phyloP scores from a whole-genome alignment of 2,888 invertebrate genomes.

The Philereme transversata region DNA sequence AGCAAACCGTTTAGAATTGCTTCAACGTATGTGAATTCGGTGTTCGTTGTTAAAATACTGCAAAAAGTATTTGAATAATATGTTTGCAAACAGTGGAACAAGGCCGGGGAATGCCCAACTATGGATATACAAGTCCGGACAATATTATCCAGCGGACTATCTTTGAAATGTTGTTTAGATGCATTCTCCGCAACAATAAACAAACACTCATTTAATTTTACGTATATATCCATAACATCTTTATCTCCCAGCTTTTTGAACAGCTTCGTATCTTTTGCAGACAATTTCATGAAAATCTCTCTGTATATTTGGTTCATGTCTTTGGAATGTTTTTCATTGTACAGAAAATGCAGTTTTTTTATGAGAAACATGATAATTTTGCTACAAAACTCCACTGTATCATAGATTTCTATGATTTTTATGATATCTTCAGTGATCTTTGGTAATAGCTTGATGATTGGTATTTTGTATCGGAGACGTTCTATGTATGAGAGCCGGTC shows the following conservation, averaged over 20 bases:
- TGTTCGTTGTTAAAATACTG: conserved; percentile 51
- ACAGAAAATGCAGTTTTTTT: conserved; percentile 64
- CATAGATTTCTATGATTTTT: conserved; percentile 61
- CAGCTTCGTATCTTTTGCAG: conserved; percentile 46
- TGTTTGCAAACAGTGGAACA: conserved; percentile 64
- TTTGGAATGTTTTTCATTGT: conserved; percentile 46
- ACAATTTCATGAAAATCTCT: conserved; percentile 56
- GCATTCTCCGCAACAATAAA: conserved; percentile 63
- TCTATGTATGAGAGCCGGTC: conserved; percentile 66
- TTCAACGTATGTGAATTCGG: conserved; percentile 43
- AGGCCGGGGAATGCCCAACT: conserved; percentile 53
- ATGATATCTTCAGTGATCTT: conserved; percentile 60
- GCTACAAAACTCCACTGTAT: conserved; percentile 57
- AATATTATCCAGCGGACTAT: conserved; percentile 44
- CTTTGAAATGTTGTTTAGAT: conserved; percentile 52
- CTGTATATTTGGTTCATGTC: conserved; percentile 51
- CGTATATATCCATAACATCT: conserved; percentile 55
- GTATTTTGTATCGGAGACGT: conserved; percentile 53
- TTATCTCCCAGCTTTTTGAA: conserved; percentile 54
- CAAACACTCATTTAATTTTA: conserved; percentile 64
- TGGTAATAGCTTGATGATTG: conserved; percentile 59
- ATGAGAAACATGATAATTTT: conserved; percentile 58
- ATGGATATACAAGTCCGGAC: conserved; percentile 49
- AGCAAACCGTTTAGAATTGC: conserved; percentile 53
- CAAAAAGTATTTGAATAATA: conserved; percentile 62